Conservation (phyloP, 2,113 vertebrate species). For the Copsychus sechellarum region DNA sequence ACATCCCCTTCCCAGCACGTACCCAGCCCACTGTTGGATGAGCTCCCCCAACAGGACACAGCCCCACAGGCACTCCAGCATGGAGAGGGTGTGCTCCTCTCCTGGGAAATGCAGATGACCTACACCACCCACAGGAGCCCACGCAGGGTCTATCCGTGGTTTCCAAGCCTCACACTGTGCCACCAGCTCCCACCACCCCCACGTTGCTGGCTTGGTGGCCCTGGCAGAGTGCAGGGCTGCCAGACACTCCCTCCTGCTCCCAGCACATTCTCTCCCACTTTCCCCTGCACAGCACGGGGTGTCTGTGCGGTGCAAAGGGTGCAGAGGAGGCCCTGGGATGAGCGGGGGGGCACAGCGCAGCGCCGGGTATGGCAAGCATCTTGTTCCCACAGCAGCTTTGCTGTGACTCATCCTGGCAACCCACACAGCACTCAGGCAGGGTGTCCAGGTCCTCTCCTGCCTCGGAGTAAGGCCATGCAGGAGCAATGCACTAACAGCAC, state of each 20-base stretch:
- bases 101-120: rapidly evolving
- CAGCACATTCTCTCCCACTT: rapidly evolving
- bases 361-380: rapidly evolving
- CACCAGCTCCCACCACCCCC: not conserved
- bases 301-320: not conserved
- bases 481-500: not conserved
- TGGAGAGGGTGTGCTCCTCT: not conserved
- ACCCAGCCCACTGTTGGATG: not conserved
- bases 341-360: not conserved
- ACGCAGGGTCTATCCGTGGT: not conserved
- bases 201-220: not conserved
- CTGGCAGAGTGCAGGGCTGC: not conserved
- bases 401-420: slow-evolving; percentile 26
- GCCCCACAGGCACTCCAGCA: rapidly evolving
- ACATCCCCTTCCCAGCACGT: rapidly evolving
- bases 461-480: not conserved
- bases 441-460: not conserved
- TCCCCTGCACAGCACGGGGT: rapidly evolving
- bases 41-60: not conserved
- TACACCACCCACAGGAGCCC: not conserved
- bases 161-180: rapidly evolving
- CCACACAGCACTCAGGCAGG: not conserved
- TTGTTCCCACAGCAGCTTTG: not conserved
- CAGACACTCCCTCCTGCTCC: slow-evolving; percentile 1
- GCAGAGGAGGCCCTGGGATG: not conserved